A percentile compares a stretch with the other conserved stretches of the same genome.
Evolutionary conservation across 2,797 vertebrate species (phyloP).

Genomic region (Eospalax fontanierii): DNA sequence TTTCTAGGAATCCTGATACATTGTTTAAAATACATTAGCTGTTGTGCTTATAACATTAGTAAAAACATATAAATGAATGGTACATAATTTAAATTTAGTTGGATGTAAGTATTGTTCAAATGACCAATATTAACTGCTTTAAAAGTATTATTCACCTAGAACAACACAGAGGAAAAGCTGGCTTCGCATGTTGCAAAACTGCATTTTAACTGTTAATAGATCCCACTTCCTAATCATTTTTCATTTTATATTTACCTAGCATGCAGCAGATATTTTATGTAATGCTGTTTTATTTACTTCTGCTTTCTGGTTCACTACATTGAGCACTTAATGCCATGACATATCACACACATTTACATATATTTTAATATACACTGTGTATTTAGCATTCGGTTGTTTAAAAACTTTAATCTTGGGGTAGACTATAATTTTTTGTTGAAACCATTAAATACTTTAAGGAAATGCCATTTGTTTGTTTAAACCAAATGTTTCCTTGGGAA

Average conservation of each 20-base stretch:
- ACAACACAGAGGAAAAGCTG: neutral
- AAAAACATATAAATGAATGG: neutral
- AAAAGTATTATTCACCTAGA: slow-evolving; percentile 24
- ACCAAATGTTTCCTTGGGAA: neutral
- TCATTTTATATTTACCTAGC: neutral
- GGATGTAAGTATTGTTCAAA: slow-evolving; percentile 36
- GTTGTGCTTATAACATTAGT: neutral
- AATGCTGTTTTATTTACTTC: slow-evolving; percentile 26
- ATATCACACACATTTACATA: neutral
- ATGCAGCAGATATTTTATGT: neutral
- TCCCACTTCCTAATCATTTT: neutral
- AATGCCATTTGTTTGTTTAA: slow-evolving; percentile 43
- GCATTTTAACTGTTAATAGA: neutral
- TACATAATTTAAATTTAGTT: slow-evolving; percentile 12
- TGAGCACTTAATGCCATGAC: slow-evolving; percentile 2
- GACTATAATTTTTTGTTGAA: slow-evolving; percentile 14
- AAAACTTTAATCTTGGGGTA: slow-evolving; percentile 40
- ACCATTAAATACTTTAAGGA: neutral
- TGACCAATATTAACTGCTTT: slow-evolving; percentile 15
- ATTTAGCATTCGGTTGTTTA: slow-evolving; percentile 13
- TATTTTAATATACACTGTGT: neutral
- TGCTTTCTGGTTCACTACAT: slow-evolving; percentile 17
- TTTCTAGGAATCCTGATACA: neutral
- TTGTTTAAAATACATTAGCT: neutral
- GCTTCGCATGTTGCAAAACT: neutral